Evolutionary conservation across 2,888 invertebrate genomes (phyloP).

Genomic region (Orthosia gothica): DNA sequence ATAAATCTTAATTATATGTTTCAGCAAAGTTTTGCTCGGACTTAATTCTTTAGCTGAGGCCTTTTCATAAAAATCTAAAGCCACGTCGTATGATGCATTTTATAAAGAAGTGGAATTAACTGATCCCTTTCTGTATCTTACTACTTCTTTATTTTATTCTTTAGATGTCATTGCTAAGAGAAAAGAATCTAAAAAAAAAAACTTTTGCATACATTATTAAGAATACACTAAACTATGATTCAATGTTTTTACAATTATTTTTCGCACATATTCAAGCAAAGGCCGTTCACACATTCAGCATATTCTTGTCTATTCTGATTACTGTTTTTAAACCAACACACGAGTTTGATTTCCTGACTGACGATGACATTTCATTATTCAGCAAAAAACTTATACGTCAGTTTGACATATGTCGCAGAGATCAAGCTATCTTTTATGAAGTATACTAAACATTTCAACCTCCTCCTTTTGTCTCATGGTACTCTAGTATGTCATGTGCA

Average conservation of each 20-base stretch:
- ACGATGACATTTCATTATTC: not conserved
- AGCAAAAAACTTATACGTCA: no score
- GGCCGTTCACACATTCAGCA: slow-evolving; percentile 4
- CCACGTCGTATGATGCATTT: not conserved
- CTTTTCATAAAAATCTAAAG: not conserved
- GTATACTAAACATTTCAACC: no score
- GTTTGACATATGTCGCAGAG: no score
- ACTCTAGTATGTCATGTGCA: not conserved
- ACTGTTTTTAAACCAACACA: not conserved
- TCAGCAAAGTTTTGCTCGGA: not conserved
- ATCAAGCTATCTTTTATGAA: no score
- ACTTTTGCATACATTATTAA: not conserved
- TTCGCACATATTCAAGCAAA: not conserved
- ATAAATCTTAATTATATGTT: not conserved
- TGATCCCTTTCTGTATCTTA: not conserved
- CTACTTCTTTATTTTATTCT: no score
- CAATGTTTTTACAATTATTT: not conserved
- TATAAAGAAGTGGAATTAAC: not conserved
- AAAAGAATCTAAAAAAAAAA: not conserved
- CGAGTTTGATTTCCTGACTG: not conserved
- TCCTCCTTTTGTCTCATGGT: not conserved
- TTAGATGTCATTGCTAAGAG: not conserved
- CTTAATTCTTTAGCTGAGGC: not conserved
- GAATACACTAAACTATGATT: not conserved
- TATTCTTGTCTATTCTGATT: not conserved